A percentile compares a stretch with the other conserved stretches of the same genome.
Evolutionary conservation across 2,888 invertebrate species (phyloP).

Genomic region (Leptarthrus brevirostris): DNA sequence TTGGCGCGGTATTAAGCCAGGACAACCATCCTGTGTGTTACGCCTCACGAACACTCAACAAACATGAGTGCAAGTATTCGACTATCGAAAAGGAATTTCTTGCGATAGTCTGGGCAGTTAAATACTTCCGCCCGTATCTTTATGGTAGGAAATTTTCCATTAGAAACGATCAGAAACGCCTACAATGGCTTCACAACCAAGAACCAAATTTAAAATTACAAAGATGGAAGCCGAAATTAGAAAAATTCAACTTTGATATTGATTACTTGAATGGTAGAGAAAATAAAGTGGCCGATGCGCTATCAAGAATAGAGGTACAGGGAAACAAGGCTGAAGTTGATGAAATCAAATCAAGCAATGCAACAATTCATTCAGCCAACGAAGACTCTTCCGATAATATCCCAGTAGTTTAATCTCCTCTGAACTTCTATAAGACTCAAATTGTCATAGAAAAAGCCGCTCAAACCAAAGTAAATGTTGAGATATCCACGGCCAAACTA

Average conservation of each 20-base stretch:
- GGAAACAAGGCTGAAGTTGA: background rate
- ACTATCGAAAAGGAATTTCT: too few species aligned
- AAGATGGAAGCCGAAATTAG: conserved; percentile 45
- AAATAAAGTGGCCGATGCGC: too few species aligned
- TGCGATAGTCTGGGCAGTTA: too few species aligned
- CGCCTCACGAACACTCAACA: too few species aligned
- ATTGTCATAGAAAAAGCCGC: conserved; percentile 11
- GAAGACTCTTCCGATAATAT: conserved; percentile 52
- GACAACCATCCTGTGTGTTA: too few species aligned
- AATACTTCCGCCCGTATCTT: too few species aligned
- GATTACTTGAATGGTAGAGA: conserved; percentile 34
- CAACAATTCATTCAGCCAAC: conserved; percentile 49
- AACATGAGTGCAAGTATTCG: too few species aligned
- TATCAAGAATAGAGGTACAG: too few species aligned
- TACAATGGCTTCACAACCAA: conserved; percentile 49
- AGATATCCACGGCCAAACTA: background rate
- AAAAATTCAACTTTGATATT: conserved; percentile 45
- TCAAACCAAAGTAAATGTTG: too few species aligned
- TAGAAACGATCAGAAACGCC: conserved; percentile 42
- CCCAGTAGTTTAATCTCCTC: conserved; percentile 45
- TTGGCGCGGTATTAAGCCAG: too few species aligned
- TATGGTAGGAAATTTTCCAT: conserved; percentile 47
- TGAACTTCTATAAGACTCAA: conserved; percentile 36
- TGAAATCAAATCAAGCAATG: background rate
- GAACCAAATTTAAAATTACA: conserved; percentile 48